Base-by-base conservation (phyloP, 2,888 invertebrate species). In the Heliconius hortense region DNA sequence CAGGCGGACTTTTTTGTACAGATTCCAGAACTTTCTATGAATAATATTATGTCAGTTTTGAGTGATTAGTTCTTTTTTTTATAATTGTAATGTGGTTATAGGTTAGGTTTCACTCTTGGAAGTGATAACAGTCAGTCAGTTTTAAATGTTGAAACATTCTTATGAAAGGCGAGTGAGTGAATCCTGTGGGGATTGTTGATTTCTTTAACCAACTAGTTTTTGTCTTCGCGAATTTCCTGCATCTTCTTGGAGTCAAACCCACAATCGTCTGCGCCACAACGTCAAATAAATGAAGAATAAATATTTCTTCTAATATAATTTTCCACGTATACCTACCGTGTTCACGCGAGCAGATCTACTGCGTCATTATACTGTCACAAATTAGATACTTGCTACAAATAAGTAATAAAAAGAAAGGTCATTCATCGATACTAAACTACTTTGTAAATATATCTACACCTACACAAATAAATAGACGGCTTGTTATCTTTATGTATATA, bases 41-140 rank as follows among this genome's bases (percentile, higher is more conserved):
- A 69, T 69, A 69, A 69, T 69, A 69, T 69, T 69, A 56, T 69
- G 56, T 69, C 69, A 69, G 18, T 69, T 56, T 69, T 69, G 56
- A 69, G 56, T 56, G 69, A 56, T 69, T 69, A 69, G 13, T 21
- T 28, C 0, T 68, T 28, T 68, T 67, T 69, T 56, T 35, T 56
- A 13, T 56, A 13, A 31, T 48, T 28, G 15, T 69, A 69, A n/a
- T 69, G 53, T 56, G 28, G 69, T 56, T 31, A 24, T 35, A 56
- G 35, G 53, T 21, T 69, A 31, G 31, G 48, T 35, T 35, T 35
- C 31, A 24, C 56, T 31, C 39, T 39, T 66, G 39, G 66, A 24
- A 18, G 39, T 43, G 24, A 66, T n/a, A n/a, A n/a, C n/a, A n/a
- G n/a, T n/a, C n/a, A n/a, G n/a, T n/a, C n/a, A n/a, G 24, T 24